Base-by-base conservation (phyloP, 1,140 invertebrate genomes). In the Drosophila mauritiana region DNA sequence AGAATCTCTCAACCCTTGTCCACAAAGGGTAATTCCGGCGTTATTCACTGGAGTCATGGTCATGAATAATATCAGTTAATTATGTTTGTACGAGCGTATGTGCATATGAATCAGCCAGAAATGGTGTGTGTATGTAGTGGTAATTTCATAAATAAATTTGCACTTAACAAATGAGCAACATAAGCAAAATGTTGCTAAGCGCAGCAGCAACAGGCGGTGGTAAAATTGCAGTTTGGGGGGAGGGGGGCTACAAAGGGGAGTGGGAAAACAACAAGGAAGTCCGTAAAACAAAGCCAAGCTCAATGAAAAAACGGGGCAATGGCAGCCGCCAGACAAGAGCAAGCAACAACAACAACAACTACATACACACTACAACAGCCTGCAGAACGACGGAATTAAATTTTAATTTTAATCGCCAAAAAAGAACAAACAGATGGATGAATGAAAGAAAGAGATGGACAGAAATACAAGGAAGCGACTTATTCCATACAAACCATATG, bases 321-420 rank as follows among this genome's bases (percentile, higher is more conserved):
- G 63, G 45, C 57, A 59, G 52, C 49, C 36, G 27, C 12, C 73
- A 78, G 48, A 67, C 75, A 73, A 72, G 58, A 70, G 58, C 56
- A 62, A 63, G 58, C 52, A 72, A 70, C 52, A 64, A 17, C 56
- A 34, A 37, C 42, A 56, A 11, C 13, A n/a, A 40, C 39, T 17
- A 11, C 42, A 43, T 20, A 22, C 15, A 20, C 10, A 45, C 40
- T 73, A 55, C 53, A 39, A 43, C 61, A 73, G 62, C 46, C 63
- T 63, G 53, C 58, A 45, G 36, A 75, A 61, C 48, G 68, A 56
- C 49, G 57, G 74, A 86, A 88, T 88, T 85, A 90, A 86, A 88
- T 72, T 88, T 86, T 76, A 86, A 86, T 86, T 86, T 86, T 86
- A 86, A 86, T 86, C 83, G 79, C 83, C 83, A 82, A 86, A 86